Base-by-base conservation (phyloP, 2,888 invertebrate species). In the Drosophila stalkeri region DNA sequence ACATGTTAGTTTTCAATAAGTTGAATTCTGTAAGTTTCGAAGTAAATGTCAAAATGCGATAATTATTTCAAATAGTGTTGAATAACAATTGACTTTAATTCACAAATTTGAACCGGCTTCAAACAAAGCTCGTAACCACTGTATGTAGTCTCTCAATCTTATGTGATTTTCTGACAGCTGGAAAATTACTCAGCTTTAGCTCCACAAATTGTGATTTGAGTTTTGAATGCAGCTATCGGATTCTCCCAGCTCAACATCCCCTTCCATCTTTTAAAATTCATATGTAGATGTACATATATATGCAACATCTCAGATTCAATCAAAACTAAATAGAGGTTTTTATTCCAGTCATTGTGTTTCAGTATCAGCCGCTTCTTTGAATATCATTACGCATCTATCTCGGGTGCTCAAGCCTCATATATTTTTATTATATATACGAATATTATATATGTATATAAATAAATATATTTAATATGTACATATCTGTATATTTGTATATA, bases 181-280 rank as follows among this genome's bases (percentile, higher is more conserved):
- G 73, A 81, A 81, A 83, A 81, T 80, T 76, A 77, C 82, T 82
- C 75, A 75, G 71, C 71, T 71, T 67, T 60, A 55, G 49, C 46
- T 54, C 31, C 44, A 44, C 43, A 63, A 66, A 57, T 46, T 61
- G 64, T 78, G 64, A 79, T 82, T 78, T 56, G 64, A 80, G 70
- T 79, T 79, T 79, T 16, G 64, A 79, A 79, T 64, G 52, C 69
- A 76, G 72, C 37, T 51, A 72, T 47, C 56, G 64, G 23, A 46
- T 52, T 46, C 60, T 56, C 43, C 47, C 43, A 33, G 43, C 44
- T 61, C 46, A 69, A 64, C 64, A 60, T 44, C 23, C 49, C 43
- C 33, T 41, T 55, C 54, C 54, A 39, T 35, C 16, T 54, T 49
- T 20, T 2, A 23, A 49, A 18, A 56, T 20, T 14, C 8, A 20